Base-by-base conservation (phyloP, 2,113 vertebrate species). In the Pleuronectes platessa region DNA sequence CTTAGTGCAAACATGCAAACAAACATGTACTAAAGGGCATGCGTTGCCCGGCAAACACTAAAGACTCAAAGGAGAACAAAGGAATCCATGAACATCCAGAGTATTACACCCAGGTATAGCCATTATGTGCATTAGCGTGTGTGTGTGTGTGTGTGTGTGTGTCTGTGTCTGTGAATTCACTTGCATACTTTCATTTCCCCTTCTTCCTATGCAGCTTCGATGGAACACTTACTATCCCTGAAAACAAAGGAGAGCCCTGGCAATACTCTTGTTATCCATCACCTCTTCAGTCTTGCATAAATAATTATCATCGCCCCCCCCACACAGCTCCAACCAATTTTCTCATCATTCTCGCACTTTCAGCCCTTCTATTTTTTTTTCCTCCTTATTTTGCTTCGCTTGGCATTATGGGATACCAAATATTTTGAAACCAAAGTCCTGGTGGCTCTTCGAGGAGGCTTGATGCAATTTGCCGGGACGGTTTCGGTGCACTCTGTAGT, bases 261-360 rank as follows among this genome's bases (percentile, higher is more conserved):
- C 77, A 63, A 45, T 77, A 78, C 83, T 87, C 78, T 86, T 86
- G 83, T 88, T 88, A 89, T 91, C 91, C 83, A 92, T 92, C 90
- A 90, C 82, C 86, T 82, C 86, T 89, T 88, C 86, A 89, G 88
- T 87, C 86, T 86, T 86, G 88, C 89, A 91, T 93, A 91, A 92
- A 90, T 92, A 90, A 86, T 87, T 84, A 88, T 88, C 80, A 82
- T 90, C 74, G 78, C 82, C 84, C 85, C 81, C 79, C 78, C 86
- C 80, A 9, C 42, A 45, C 74, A 83, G 86, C 79, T 78, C 69
- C 79, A 78, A 76, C 76, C 83, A 23, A 12, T 26, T 91, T 81
- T 83, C 74, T 76, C 75, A 82, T 81, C 62, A 11, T 80, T 81
- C 78, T 81, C 26, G 84, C 85, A 89, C 81, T 88, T 84, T 91